Evolutionary conservation across 2,797 vertebrate species (phyloP).

Genomic region (Gallinago solitaria): DNA sequence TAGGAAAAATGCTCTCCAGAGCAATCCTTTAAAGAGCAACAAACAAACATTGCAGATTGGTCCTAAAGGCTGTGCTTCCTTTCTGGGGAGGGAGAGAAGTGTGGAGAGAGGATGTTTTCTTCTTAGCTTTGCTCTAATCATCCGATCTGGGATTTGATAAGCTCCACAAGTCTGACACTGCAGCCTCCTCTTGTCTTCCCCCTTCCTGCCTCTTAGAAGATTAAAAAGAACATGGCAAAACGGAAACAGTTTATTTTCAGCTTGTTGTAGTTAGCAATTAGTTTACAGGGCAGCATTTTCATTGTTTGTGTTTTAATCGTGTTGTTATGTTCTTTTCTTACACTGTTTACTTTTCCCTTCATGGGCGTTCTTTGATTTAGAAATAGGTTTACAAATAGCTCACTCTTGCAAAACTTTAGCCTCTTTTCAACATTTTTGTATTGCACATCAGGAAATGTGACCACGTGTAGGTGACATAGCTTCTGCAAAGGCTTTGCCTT

Average conservation of each 20-base stretch:
- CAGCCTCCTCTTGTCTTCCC: conserved; percentile 32
- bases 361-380: background rate
- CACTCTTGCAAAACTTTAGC: background rate
- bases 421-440: background rate
- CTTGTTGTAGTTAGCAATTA: conserved; percentile 15
- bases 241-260: conserved; percentile 56
- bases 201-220: conserved; percentile 43
- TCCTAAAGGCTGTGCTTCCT: conserved; percentile 43
- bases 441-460: background rate
- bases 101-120: conserved; percentile 59
- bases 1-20: conserved; percentile 41
- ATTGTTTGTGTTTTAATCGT: background rate
- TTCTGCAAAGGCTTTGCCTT: background rate
- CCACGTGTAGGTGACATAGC: background rate
- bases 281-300: background rate
- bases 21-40: conserved; percentile 48
- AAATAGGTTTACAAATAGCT: background rate
- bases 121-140: conserved; percentile 20
- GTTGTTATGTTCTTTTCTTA: background rate
- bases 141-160: conserved; percentile 60
- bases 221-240: conserved; percentile 22
- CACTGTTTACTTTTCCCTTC: background rate
- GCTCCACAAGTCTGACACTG: conserved; percentile 16
- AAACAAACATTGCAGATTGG: conserved; percentile 12
- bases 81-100: conserved; percentile 34